phyloP scores from a whole-genome alignment of 2,888 invertebrate genomes.

The Nephrotoma flavescens region DNA sequence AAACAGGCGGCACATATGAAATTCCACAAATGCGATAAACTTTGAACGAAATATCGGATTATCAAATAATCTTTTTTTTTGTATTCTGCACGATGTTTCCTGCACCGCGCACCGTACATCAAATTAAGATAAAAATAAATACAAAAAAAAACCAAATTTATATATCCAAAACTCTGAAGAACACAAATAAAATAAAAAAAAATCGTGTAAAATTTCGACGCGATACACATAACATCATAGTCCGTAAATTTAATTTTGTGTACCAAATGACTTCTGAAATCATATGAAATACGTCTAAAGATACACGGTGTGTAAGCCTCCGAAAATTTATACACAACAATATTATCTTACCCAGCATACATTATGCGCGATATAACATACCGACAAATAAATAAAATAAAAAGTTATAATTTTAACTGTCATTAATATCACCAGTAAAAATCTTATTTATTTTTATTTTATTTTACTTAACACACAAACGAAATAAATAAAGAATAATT shows the following conservation, averaged over 20 bases:
- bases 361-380: not conserved
- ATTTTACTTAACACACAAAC: not conserved
- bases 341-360: not conserved
- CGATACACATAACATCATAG: not conserved
- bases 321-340: not conserved
- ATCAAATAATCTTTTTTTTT: not conserved
- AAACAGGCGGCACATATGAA: not conserved
- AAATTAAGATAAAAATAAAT: not conserved
- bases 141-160: not conserved
- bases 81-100: not conserved
- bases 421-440: not conserved
- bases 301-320: not conserved
- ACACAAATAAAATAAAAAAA: not conserved
- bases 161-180: not conserved
- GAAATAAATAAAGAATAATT: not conserved
- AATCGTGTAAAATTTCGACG: not conserved
- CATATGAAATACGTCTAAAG: not conserved
- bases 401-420: not conserved
- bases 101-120: not conserved
- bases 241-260: not conserved
- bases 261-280: not conserved
- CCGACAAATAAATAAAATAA: not conserved
- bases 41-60: not conserved
- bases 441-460: not conserved
- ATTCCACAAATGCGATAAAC: not conserved